Base-by-base conservation (phyloP, 2,113 vertebrate species). In the Plecotus auritus region DNA sequence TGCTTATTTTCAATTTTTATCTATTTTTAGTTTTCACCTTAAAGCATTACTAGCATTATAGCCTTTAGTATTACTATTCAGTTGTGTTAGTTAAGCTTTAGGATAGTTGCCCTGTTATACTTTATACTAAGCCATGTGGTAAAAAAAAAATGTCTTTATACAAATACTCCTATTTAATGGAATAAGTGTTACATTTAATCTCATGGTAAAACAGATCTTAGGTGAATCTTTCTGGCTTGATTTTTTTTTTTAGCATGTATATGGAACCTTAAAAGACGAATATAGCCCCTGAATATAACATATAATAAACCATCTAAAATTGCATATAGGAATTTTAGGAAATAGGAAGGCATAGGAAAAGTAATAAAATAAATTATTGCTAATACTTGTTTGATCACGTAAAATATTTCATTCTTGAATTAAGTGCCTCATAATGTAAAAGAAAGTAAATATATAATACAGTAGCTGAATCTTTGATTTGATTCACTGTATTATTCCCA, bases 1-100 rank as follows among this genome's bases (percentile, higher is more conserved):
- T 80, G 87, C 32, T 13, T 88, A 40, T 84, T 61, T 88, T 94
- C 4, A 28, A 7, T 93, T 95, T 94, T 90, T 80, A 87, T 73
- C 13, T 16, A 70, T 49, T 81, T 85, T 7, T 81, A 56, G 76
- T 85, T 93, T 93, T 94, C 95, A 91, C 83, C 84, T 72, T 90
- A 76, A 92, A 80, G 61, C 74, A 67, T 56, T 84, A 83, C 40
- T 91, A 81, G 20, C 30, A 69, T 69, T 90, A 64, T 42, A 87
- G 45, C 17, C 16, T 69, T 90, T 84, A 35, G 7, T 32, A 37
- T 88, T 96, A 61, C 20, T 88, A 51, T 51, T 93, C 8, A 45
- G 1, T 88, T 92, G 26, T 67, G 49, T 47, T 93, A 59, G 66
- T 80, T 92, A 30, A 54, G 83, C 49, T 64, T 90, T 81, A 88